Conservation (phyloP, 2,797 vertebrate species). For the Pachyuromys duprasi region DNA sequence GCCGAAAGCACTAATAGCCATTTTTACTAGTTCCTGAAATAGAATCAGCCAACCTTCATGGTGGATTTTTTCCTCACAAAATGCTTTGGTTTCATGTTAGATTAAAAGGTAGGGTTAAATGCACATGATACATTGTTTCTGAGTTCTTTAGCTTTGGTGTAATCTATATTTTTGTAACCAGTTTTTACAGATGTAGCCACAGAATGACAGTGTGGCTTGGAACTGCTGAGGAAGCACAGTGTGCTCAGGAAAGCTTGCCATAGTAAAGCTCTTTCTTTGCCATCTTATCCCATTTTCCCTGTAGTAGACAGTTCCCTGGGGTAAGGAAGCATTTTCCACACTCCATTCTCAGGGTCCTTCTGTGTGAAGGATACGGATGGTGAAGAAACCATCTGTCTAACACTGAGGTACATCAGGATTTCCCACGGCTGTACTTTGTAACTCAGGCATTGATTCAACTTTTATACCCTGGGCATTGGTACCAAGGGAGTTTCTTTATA, state of each 20-base stretch:
- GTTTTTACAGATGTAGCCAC: slow-evolving; percentile 73
- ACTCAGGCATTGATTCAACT: not conserved
- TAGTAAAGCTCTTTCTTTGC: slow-evolving; percentile 15
- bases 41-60: slow-evolving; percentile 41
- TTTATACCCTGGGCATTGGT: not conserved
- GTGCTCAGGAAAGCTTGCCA: slow-evolving; percentile 39
- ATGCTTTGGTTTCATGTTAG: slow-evolving; percentile 64
- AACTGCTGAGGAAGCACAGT: slow-evolving; percentile 66
- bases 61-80: slow-evolving; percentile 1
- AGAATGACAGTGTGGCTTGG: slow-evolving; percentile 80
- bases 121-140: slow-evolving; percentile 68
- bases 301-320: not conserved
- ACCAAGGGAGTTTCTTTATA: not conserved
- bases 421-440: not conserved
- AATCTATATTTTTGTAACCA: slow-evolving; percentile 76
- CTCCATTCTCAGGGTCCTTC: not conserved
- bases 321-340: not conserved
- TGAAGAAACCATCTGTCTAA: not conserved
- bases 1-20: slow-evolving; percentile 62
- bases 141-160: slow-evolving; percentile 50
- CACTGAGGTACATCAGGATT: not conserved
- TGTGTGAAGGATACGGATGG: not conserved
- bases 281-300: slow-evolving; percentile 34
- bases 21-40: slow-evolving; percentile 72
- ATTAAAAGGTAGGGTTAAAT: slow-evolving; percentile 77